Percentiles rank a stretch among this genome's conserved stretches.
Conservation (phyloP, 2,888 invertebrate genomes). For the Napeogenes inachia region DNA sequence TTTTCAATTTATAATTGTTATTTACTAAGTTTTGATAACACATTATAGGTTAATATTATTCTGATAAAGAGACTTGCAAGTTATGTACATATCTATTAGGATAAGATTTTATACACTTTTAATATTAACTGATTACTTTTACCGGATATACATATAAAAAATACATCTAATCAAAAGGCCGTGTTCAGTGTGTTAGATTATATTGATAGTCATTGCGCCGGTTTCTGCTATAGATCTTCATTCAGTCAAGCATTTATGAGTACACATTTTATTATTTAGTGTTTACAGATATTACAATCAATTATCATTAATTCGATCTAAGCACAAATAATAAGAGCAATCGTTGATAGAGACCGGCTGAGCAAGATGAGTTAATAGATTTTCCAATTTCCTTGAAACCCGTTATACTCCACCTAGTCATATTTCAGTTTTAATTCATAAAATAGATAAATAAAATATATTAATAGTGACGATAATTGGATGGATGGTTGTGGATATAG, state of each 20-base stretch:
- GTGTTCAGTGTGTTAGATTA: neutral
- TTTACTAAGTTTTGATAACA: conserved; percentile 70
- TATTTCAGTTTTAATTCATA: conserved; percentile 63
- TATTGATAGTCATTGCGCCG: neutral
- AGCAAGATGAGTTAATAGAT: neutral
- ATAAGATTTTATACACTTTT: conserved; percentile 53
- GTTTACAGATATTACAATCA: neutral
- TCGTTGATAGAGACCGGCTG: neutral
- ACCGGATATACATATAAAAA: too few species aligned
- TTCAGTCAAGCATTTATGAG: neutral
- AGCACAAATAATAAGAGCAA: neutral
- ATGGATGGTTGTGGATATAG: conserved; percentile 62
- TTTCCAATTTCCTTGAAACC: conserved; percentile 28
- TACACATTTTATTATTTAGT: neutral
- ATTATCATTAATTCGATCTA: neutral
- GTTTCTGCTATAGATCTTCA: neutral
- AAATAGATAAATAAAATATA: conserved; percentile 61
- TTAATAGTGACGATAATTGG: conserved; percentile 57
- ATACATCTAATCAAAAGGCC: neutral
- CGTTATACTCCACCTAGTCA: conserved; percentile 70
- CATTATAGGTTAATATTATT: conserved; percentile 58
- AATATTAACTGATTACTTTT: conserved; percentile 2
- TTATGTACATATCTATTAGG: conserved; percentile 75
- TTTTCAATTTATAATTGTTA: conserved; percentile 64
- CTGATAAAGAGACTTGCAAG: conserved; percentile 71